Evolutionary conservation across 2,113 vertebrate species (phyloP).

Genomic region (Aspiorhynchus laticeps): DNA sequence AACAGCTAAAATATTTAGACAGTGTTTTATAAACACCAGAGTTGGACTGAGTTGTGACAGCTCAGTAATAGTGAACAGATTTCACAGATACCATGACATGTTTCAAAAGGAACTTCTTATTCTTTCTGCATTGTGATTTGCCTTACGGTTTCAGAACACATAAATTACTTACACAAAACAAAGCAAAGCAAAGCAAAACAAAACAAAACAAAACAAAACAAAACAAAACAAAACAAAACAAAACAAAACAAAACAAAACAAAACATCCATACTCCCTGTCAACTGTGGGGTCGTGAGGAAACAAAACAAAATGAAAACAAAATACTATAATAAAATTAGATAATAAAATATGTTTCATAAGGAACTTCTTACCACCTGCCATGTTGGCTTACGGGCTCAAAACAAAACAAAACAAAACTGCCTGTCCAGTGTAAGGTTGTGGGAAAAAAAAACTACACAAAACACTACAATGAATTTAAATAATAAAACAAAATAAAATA

Average conservation of each 20-base stretch:
- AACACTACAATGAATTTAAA: neutral
- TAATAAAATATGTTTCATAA: neutral
- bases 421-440: neutral
- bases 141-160: neutral
- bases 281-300: neutral
- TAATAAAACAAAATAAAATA: neutral
- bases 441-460: neutral
- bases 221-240: too few species aligned
- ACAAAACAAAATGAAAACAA: neutral
- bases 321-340: neutral
- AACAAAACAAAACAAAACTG: neutral
- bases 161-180: neutral
- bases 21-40: conserved; percentile 7
- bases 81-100: neutral
- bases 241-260: neutral
- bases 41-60: neutral
- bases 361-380: too few species aligned
- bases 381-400: neutral
- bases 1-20: conserved; percentile 41
- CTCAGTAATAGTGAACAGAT: neutral
- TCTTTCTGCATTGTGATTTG: neutral
- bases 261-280: neutral
- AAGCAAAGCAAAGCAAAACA: neutral
- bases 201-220: neutral
- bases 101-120: neutral